Base-by-base conservation (phyloP, 2,113 vertebrate genomes). In the Theropithecus gelada region DNA sequence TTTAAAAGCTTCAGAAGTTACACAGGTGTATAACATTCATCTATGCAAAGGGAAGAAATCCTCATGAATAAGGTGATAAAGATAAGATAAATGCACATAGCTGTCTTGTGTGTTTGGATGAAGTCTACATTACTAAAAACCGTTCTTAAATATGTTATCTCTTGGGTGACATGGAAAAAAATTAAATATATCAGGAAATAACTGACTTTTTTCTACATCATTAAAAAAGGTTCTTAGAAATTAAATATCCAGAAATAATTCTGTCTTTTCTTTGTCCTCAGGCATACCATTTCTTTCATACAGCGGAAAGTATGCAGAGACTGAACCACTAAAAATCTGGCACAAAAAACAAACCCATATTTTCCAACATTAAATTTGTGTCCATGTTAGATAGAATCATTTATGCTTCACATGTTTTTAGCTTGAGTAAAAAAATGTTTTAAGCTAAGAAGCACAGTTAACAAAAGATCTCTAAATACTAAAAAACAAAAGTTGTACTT, bases 1-100 rank as follows among this genome's bases (percentile, higher is more conserved):
- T 86, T 61, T 32, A 86, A 94, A 96, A 86, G 90, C 48, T 97
- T 88, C 45, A 80, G 96, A 96, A 90, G 72, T 87, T 95, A 97
- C 8, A 91, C 72, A 96, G 59, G 43, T 64, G 25, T 55, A 92
- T 20, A 94, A 22, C 9, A 96, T 86, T 94, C 12, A 88, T 32
- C 32, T 79, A 90, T 82, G 35, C 45, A 96, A 96, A 80, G 48
- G 68, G 50, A 93, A 84, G 59, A 83, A 95, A 82, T 94, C 66
- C 48, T 93, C 84, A 82, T 20, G 30, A 97, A 88, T 79, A 88
- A 68, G 8, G 64, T 40, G 10, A 90, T 66, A 88, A 84, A 91
- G 66, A 38, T 64, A 95, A 89, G 25, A 76, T 27, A 83, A 61
- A 79, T 64, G 20, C 9, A 43, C 9, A 75, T 30, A 10, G 18